Evolutionary conservation across 1,140 invertebrate genomes (phyloP).

Genomic region (Drosophila tsacasi): DNA sequence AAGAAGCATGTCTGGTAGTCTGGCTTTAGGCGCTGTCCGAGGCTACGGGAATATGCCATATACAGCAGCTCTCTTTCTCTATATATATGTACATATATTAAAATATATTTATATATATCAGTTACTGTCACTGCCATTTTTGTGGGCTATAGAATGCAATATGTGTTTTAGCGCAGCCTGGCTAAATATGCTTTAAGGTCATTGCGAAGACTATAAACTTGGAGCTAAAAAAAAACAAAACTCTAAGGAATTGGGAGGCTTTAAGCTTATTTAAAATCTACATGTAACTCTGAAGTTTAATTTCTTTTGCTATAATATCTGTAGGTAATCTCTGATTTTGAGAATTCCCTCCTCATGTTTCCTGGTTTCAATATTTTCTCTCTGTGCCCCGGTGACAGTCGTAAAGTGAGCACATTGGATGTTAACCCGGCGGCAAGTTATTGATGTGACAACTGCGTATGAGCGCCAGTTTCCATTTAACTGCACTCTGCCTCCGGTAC

Average conservation of each 20-base stretch:
- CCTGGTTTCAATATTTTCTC: background rate
- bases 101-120: background rate
- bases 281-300: too few relatives aligned
- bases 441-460: conserved; percentile 37
- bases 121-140: conserved; percentile 2
- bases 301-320: too few relatives aligned
- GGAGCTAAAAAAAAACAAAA: background rate
- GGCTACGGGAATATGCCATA: background rate
- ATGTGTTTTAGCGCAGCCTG: conserved; percentile 1
- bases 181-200: background rate
- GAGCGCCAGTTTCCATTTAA: conserved; percentile 29
- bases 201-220: background rate
- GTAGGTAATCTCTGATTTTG: background rate
- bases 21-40: conserved; percentile 33
- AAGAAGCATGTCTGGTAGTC: conserved; percentile 32
- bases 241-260: background rate
- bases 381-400: conserved; percentile 5
- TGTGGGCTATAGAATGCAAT: conserved; percentile 5
- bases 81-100: background rate
- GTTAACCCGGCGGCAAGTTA: conserved; percentile 22
- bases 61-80: background rate
- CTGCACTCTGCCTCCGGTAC: conserved; percentile 19
- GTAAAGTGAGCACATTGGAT: conserved; percentile 20
- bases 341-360: background rate
- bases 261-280: background rate